These are phyloP conservation scores for Salvelinus alpinus DNA, from an alignment of 2,113 vertebrate species.

Conservation along the genomic window DNA sequence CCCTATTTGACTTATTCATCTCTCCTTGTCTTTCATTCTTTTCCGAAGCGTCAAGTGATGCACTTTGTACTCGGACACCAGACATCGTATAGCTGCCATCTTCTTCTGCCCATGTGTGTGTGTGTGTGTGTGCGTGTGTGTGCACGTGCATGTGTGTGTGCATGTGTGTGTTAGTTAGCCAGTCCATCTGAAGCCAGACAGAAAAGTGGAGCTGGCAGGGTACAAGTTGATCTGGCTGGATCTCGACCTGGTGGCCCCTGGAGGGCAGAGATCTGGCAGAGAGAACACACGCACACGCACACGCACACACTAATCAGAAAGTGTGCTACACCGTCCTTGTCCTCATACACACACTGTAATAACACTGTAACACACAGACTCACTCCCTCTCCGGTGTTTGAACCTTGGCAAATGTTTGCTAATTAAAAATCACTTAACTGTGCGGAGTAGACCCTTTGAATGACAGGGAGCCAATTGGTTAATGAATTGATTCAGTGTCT, in stretches of 20 bases:
- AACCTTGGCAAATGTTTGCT: slow-evolving; percentile 31
- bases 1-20: background rate
- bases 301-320: too few relatives aligned
- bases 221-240: too few relatives aligned
- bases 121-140: background rate
- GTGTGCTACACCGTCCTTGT: too few relatives aligned
- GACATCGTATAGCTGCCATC: too few relatives aligned
- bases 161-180: background rate
- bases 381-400: background rate
- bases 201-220: too few relatives aligned
- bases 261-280: too few relatives aligned
- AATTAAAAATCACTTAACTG: slow-evolving; percentile 52
- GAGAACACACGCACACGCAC: background rate
- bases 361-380: background rate
- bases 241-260: too few relatives aligned
- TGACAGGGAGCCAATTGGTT: slow-evolving; percentile 26
- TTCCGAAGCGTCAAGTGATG: too few relatives aligned
- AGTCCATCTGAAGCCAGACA: too few relatives aligned
- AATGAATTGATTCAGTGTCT: slow-evolving; percentile 10
- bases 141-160: background rate
- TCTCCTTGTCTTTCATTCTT: too few relatives aligned
- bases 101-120: too few relatives aligned
- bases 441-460: background rate
- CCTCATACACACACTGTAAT: background rate
- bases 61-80: too few relatives aligned